Evolutionary conservation across 2,888 invertebrate species (phyloP), one percentile per base, ranked within the genome.

Genomic region (Tenthredo scrophulariae): DNA sequence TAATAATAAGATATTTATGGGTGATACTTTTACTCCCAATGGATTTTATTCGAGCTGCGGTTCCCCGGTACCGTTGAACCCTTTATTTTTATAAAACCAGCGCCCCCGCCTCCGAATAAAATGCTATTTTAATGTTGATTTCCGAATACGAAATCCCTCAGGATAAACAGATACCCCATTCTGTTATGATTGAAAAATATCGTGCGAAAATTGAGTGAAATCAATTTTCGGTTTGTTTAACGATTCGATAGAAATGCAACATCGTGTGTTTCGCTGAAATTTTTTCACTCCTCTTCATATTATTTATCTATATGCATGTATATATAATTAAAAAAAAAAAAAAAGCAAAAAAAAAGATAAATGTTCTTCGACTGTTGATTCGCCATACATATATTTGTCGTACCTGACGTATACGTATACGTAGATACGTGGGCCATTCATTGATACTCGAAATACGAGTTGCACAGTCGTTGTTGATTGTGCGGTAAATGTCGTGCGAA

Each of bases 401-500:
- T 22, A 58, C 58, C 6, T n/a, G n/a, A n/a, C n/a, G n/a, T n/a
- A n/a, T n/a, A n/a, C n/a, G n/a, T n/a, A n/a, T n/a, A n/a, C n/a
- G n/a, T n/a, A n/a, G n/a, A 15, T 15, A 6, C 15, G 46, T 0
- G 18, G 6, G n/a, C 54, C 54, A n/a, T 54, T 26, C 62, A 26
- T 62, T 62, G 62, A 62, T 62, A 62, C 62, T 62, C 26, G 62
- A 62, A 62, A 62, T 62, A 62, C 62, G 62, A 62, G 62, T 22
- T 62, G 62, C 10, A 62, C 22, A 22, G 62, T 62, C 62, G 62
- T 22, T 62, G 62, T 62, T 62, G 62, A 62, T 62, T 62, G 62
- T 26, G 75, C 75, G 43, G 75, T 43, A 46, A 46, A 62, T 26
- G 43, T 26, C 46, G 46, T 18, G 75, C 5, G 29, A 46, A 75